Percentiles rank a stretch among this genome's conserved stretches.
Evolutionary conservation across 2,797 vertebrate genomes (phyloP).

Genomic region (Brachymystax lenok): DNA sequence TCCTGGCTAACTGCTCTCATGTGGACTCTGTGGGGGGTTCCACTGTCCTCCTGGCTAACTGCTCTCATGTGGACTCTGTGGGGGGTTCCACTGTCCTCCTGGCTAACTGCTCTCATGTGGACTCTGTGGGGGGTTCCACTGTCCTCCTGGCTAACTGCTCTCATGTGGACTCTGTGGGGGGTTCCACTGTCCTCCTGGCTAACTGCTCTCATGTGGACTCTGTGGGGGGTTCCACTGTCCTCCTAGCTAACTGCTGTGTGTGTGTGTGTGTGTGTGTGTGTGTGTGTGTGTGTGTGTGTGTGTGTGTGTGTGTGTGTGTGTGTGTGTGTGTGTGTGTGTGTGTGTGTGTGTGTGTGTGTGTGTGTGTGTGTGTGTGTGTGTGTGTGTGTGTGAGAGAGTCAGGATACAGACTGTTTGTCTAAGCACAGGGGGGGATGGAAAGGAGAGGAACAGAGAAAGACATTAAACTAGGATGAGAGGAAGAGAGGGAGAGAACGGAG

Average conservation of each 20-base stretch:
- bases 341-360: background rate
- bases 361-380: background rate
- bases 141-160: too few species aligned
- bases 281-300: background rate
- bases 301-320: background rate
- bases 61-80: too few species aligned
- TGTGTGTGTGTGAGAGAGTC: background rate
- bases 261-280: background rate
- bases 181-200: too few species aligned
- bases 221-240: background rate
- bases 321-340: slow-evolving; percentile 5
- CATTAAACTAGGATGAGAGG: background rate
- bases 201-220: too few species aligned
- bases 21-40: too few species aligned
- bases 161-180: too few species aligned
- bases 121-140: too few species aligned
- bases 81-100: too few species aligned
- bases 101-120: too few species aligned
- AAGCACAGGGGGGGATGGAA: background rate
- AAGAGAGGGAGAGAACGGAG: background rate
- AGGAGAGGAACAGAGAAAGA: background rate
- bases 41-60: too few species aligned
- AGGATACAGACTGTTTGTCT: background rate
- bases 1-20: too few species aligned
- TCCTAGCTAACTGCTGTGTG: background rate